A percentile compares a stretch with the other conserved stretches of the same genome.
Conservation (phyloP, 2,888 invertebrate genomes). For the Hydrotaea cyrtoneurina region DNA sequence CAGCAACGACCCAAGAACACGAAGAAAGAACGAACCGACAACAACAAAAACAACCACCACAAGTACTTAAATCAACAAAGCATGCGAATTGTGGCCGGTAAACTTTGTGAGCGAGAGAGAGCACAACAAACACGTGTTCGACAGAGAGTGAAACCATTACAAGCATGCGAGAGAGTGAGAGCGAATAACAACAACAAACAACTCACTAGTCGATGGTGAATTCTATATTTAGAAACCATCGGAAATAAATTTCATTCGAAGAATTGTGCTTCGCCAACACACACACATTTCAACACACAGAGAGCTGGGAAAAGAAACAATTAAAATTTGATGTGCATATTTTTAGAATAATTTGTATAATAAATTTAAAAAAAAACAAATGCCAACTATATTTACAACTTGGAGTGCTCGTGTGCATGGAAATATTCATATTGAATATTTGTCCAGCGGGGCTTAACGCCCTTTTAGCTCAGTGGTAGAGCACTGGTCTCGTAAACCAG, state of each 20-base stretch:
- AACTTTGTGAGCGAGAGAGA: slow-evolving; percentile 11
- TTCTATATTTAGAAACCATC: slow-evolving; percentile 30
- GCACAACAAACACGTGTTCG: slow-evolving; percentile 30
- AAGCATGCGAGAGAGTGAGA: too few relatives aligned
- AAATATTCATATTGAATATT: slow-evolving; percentile 35
- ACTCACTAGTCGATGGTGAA: background rate
- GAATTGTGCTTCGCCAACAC: background rate
- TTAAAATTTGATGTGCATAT: background rate
- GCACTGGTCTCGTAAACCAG: slow-evolving; percentile 79
- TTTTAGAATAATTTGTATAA: background rate
- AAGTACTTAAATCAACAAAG: slow-evolving; percentile 47
- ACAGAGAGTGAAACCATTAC: slow-evolving; percentile 5
- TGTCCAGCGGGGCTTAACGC: slow-evolving; percentile 59
- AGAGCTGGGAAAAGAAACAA: background rate
- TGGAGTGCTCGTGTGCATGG: background rate
- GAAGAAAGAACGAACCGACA: slow-evolving; percentile 31
- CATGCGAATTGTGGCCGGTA: slow-evolving; percentile 48
- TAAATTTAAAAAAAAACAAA: background rate
- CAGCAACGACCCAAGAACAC: background rate
- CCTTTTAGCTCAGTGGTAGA: slow-evolving; percentile 78
- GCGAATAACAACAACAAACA: background rate
- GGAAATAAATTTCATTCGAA: background rate
- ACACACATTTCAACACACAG: too few relatives aligned
- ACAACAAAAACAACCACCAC: slow-evolving; percentile 13
- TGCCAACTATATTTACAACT: slow-evolving; percentile 3